A percentile compares a stretch with the other conserved stretches of the same genome.
Conservation (phyloP, 2,113 vertebrate genomes). For the Poecile atricapillus region DNA sequence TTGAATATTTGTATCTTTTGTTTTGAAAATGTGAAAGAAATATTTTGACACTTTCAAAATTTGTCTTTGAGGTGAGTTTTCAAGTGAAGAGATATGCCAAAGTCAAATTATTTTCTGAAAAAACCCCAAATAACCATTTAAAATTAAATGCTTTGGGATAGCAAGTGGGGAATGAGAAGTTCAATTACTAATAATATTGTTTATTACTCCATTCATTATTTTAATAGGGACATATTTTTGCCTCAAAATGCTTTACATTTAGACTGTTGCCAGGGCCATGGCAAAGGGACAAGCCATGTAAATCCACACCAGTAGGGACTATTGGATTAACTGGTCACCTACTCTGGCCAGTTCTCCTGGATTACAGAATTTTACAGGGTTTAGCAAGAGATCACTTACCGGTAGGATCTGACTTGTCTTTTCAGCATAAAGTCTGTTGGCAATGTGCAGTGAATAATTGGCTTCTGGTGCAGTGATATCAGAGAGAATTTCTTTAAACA, state of each 20-base stretch:
- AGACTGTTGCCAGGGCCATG: background rate
- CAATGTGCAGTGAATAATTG: constrained; percentile 10
- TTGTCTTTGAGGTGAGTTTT: background rate
- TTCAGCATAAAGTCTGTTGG: constrained; percentile 50
- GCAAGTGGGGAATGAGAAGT: accelerated
- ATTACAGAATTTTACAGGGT: background rate
- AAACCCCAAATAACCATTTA: accelerated
- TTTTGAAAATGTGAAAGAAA: background rate
- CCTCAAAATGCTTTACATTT: background rate
- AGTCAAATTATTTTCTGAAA: background rate
- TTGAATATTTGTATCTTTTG: background rate
- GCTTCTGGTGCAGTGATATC: constrained; percentile 13
- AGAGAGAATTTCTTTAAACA: constrained; percentile 27
- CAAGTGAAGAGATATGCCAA: background rate
- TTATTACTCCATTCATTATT: background rate
- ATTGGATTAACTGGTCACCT: background rate
- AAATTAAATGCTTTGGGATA: background rate
- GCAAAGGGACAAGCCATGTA: background rate
- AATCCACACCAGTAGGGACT: background rate
- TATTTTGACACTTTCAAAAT: background rate
- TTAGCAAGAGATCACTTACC: constrained; percentile 39
- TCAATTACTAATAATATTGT: background rate
- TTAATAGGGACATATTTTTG: background rate
- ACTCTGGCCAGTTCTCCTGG: background rate
- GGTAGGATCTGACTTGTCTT: background rate